These are phyloP conservation scores for Camponotus pennsylvanicus DNA, from an alignment of 1,140 invertebrate genomes.

Conservation along the genomic window DNA sequence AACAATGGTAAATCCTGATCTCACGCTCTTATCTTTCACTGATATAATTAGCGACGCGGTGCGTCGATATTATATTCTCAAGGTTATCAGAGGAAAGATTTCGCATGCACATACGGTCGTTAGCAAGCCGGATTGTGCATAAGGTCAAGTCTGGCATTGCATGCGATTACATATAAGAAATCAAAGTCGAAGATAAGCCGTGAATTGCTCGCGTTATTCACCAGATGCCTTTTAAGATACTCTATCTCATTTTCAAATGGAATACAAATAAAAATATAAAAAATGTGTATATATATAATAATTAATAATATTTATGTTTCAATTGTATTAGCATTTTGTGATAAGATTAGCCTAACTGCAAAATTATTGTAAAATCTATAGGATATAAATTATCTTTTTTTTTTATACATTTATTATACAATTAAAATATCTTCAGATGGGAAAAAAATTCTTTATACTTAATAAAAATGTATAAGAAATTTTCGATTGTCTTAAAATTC, in stretches of 20 bases:
- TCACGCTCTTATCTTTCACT: slow-evolving; percentile 52
- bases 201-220: slow-evolving; percentile 20
- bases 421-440: too few relatives aligned
- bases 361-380: neutral
- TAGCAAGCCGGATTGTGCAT: slow-evolving; percentile 54
- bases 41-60: slow-evolving; percentile 66
- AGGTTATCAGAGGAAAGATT: slow-evolving; percentile 71
- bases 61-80: slow-evolving; percentile 49
- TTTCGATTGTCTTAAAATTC: neutral
- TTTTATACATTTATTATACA: neutral
- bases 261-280: neutral
- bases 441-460: neutral
- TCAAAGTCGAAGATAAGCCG: slow-evolving; percentile 54
- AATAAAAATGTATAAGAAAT: neutral
- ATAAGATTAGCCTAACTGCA: neutral
- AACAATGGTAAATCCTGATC: slow-evolving; percentile 45
- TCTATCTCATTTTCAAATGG: neutral
- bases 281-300: too few relatives aligned
- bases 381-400: neutral
- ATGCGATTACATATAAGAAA: slow-evolving; percentile 52
- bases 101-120: slow-evolving; percentile 48
- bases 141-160: slow-evolving; percentile 68
- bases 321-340: neutral
- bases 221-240: slow-evolving; percentile 32
- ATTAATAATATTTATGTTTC: neutral